Base-by-base conservation (phyloP, 2,888 invertebrate species). In the Yponomeuta cagnagella region DNA sequence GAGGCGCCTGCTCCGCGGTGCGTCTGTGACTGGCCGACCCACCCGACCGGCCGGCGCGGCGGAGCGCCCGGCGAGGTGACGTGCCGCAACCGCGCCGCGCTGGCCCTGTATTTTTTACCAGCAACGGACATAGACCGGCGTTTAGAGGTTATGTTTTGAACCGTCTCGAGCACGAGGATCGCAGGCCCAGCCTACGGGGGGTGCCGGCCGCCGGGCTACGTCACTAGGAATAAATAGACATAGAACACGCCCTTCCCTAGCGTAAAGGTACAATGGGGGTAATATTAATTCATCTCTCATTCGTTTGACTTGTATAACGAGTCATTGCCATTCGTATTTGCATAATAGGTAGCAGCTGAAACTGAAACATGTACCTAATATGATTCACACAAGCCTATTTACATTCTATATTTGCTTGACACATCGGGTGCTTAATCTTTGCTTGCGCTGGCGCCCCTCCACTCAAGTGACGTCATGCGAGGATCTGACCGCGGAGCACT, bases 61-160 rank as follows among this genome's bases (percentile, higher is more conserved):
- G 68, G 52, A 58, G 52, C 52, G 52, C 52, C 52, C 15, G 15
- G 52, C 52, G 52, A 2, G 43, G 43, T 43, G 43, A 12, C 52
- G 52, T 12, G 15, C 52, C 52, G 52, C 52, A 3, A 15, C 64
- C 68, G 68, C 63, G 37, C 30, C 8, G 43, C 65, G n/a, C 37
- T 30, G 31, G 43, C 33, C 81, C 86, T 87, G 88, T 87, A 87
- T 88, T 90, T 89, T 90, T 91, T 89, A 85, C 81, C 73, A 43
- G 6, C 43, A 73, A 78, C 79, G 82, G 82, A 83, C 86, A 87
- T 86, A 79, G 81, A 77, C 79, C 79, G 82, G 81, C 77, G 79
- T 83, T 90, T 87, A 76, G 89, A 90, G 91, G 91, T 90, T 90
- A 89, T 85, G 80, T 85, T 86, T 82, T 81, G 82, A 82, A 82